Evolutionary conservation across 2,797 vertebrate genomes (phyloP).

Genomic region (Sebastolobus alascanus): DNA sequence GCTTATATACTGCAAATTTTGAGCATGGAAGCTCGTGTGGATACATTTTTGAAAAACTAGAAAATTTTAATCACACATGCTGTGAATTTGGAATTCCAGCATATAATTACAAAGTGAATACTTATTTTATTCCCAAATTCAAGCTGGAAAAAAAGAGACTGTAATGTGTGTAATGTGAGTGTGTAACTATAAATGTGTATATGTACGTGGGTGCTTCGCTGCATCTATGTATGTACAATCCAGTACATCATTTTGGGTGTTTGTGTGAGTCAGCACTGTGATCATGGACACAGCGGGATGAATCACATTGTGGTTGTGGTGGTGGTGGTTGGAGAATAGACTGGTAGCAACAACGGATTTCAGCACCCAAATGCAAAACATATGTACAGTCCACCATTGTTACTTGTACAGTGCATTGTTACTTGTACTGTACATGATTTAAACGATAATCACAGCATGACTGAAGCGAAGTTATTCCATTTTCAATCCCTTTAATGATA

Average conservation of each 20-base stretch:
- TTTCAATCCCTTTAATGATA: conserved; percentile 14
- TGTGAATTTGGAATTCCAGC: not conserved
- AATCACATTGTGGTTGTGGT: conserved; percentile 64
- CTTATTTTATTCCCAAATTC: not conserved
- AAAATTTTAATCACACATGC: not conserved
- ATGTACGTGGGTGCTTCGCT: conserved; percentile 39
- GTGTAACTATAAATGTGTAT: conserved; percentile 38
- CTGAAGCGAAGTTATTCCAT: conserved; percentile 6
- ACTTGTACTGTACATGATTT: conserved; percentile 18
- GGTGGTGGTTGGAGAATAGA: conserved; percentile 47
- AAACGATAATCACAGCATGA: not conserved
- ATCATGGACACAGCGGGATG: conserved; percentile 63
- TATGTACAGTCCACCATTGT: conserved; percentile 20
- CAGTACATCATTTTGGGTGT: conserved; percentile 34
- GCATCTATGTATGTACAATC: conserved; percentile 4
- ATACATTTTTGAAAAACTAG: not conserved
- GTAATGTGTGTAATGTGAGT: not conserved
- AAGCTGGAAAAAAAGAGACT: not conserved
- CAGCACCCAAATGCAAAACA: conserved; percentile 61
- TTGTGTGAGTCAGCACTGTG: conserved; percentile 72
- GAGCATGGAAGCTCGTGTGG: not conserved
- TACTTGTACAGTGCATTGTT: not conserved
- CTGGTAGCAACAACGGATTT: conserved; percentile 55
- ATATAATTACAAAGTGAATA: not conserved
- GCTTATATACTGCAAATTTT: not conserved